Base-by-base conservation (phyloP, 2,888 invertebrate genomes). In the Meteorus cinctellus region DNA sequence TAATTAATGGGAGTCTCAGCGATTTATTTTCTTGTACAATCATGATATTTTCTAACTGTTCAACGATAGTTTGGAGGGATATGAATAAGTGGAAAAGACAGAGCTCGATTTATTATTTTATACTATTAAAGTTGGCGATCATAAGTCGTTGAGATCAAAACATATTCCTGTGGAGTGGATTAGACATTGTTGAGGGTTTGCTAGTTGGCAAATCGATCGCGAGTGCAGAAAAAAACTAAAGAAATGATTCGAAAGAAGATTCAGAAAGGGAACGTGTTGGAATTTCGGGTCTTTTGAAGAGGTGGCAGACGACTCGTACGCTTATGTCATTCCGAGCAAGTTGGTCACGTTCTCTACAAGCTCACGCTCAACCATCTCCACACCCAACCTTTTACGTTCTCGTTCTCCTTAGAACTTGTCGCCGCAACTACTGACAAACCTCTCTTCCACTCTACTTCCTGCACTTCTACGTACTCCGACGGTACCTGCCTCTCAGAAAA, bases 311-410 rank as follows among this genome's bases (percentile, higher is more conserved):
- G 77, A 78, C 70, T 73, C 78, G 74, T 55, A 24, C 4, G 83
- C 83, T 82, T 84, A 85, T 85, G 82, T 83, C 80, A 84, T 84
- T 85, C 80, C 79, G 79, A 79, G 79, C 80, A 82, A 82, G 82
- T 85, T 83, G 84, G 84, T 86, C 85, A 84, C 84, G 84, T 83
- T 82, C 77, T 72, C 73, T 41, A 29, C 75, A 41, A 59, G 31
- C 24, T 45, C 72, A 27, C 14, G 31, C 62, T 34, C 4, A 34
- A 29, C 41, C 41, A 41, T 41, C 41, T 41, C 41, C 41, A 41
- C 41, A 41, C 41, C 45, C 63, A 36, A 19, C 55, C 45, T 75
- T 63, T 31, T 19, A 55, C 55, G 19, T n/a, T 66, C 60, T 69
- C 69, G 66, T 59, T 67, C 73, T 60, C 77, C 80, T 78, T 76